A percentile compares a stretch with the other conserved stretches of the same genome.
Evolutionary conservation across 2,888 invertebrate species (phyloP).

Genomic region (Bombylius major): DNA sequence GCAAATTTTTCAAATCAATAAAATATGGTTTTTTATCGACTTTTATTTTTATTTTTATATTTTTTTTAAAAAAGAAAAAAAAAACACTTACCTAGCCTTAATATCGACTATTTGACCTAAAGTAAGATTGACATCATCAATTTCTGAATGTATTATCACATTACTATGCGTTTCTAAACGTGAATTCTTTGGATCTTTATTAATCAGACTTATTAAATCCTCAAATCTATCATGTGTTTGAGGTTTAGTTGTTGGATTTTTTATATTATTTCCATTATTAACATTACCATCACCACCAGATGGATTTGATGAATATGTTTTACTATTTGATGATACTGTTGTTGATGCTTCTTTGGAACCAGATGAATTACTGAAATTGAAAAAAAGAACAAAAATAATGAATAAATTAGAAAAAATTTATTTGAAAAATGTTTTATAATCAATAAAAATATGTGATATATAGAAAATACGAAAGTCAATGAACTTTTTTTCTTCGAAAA

Average conservation of each 20-base stretch:
- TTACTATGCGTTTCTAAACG: conserved; percentile 20
- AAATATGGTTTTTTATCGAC: too few relatives aligned
- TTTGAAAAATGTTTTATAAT: too few relatives aligned
- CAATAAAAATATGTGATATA: too few relatives aligned
- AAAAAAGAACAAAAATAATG: conserved; percentile 2
- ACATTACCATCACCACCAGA: conserved; percentile 21
- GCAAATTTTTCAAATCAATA: too few relatives aligned
- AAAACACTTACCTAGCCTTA: conserved; percentile 33
- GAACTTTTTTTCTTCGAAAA: too few relatives aligned
- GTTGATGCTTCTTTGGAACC: conserved; percentile 36
- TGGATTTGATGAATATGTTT: conserved; percentile 14
- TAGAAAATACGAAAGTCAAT: too few relatives aligned
- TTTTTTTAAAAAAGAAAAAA: too few relatives aligned
- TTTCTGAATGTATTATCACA: conserved; percentile 38
- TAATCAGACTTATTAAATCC: conserved; percentile 25
- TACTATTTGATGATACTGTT: conserved; percentile 23
- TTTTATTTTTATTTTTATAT: too few relatives aligned
- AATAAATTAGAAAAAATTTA: neutral
- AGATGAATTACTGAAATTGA: conserved; percentile 31
- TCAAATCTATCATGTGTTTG: conserved; percentile 30
- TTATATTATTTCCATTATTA: conserved; percentile 18
- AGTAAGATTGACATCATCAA: conserved; percentile 54
- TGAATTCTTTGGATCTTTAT: conserved; percentile 18
- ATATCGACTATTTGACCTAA: conserved; percentile 53
- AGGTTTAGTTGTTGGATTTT: conserved; percentile 14